Evolutionary conservation across 2,888 invertebrate genomes (phyloP), one percentile per base, ranked within the genome.

Genomic region (Cerceris ruficornis): DNA sequence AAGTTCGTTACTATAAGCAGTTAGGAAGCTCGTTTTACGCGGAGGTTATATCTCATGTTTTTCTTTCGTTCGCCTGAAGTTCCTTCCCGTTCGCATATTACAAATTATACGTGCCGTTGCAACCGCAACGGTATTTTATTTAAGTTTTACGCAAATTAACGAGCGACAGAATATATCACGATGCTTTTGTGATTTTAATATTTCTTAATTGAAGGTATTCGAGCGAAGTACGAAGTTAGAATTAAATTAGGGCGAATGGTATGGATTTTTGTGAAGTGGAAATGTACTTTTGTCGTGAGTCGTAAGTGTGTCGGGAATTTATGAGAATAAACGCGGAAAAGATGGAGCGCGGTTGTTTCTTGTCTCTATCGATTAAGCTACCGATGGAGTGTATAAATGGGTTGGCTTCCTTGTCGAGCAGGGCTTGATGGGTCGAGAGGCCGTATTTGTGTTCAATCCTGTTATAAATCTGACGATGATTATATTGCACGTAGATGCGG

Each of bases 401-500:
- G 75, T 86, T 83, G 84, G 86, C 86, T 86, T 86, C 87, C 69
- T 76, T 61, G 66, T 54, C 64, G 67, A 61, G 65, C 75, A 52
- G 42, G 60, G 65, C 64, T 77, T 77, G 81, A 81, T 84, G 77
- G 80, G 75, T 68, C 81, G 75, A 77, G 85, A 87, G 88, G 87
- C 88, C 87, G 75, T 85, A 88, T 80, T 83, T 84, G 85, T 88
- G 86, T 86, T 68, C 73, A 85, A 88, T 89, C 88, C 86, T 85
- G 86, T 88, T 88, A 88, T 73, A 83, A 88, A 88, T 87, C 80
- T 75, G 70, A 70, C 71, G 78, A 80, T 81, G 80, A 85, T 87
- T 81, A 84, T 85, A 72, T 69, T 41, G 66, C 57, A 64, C 59
- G 72, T 60, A 74, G 69, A 77, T 68, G 66, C 43, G 68, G 69